Percentiles rank a stretch among this genome's conserved stretches.
These are phyloP conservation scores for Acanthopagrus latus DNA, from an alignment of 2,797 vertebrate genomes.

Conservation along the genomic window DNA sequence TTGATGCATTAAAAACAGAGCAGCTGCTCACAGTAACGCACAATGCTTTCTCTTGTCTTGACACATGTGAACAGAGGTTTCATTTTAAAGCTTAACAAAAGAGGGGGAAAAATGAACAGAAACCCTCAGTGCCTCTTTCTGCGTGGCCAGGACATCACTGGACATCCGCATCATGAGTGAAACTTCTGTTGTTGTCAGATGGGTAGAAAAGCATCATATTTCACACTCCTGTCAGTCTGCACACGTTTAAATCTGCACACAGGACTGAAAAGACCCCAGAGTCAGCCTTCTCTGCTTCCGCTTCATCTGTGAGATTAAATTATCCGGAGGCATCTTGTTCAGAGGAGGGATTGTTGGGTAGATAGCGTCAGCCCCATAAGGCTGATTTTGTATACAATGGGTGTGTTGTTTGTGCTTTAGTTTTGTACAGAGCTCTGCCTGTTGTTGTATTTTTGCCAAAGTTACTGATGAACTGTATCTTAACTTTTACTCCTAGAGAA, in stretches of 20 bases:
- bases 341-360: constrained; percentile 15
- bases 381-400: constrained; percentile 37
- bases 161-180: constrained; percentile 10
- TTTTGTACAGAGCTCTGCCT: constrained; percentile 61
- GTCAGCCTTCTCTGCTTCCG: neutral
- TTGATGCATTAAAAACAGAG: neutral
- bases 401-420: constrained; percentile 43
- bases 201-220: constrained; percentile 1
- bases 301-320: neutral
- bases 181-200: neutral
- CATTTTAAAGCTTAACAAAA: constrained; percentile 17
- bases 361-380: neutral
- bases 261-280: constrained; percentile 46
- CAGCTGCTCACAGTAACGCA: neutral
- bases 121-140: constrained; percentile 54
- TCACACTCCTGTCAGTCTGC: constrained; percentile 41
- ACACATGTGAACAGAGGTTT: constrained; percentile 14
- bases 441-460: constrained; percentile 71
- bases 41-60: constrained; percentile 26
- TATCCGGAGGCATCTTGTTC: neutral
- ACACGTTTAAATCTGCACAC: neutral
- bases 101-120: neutral
- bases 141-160: constrained; percentile 43
- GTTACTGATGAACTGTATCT: constrained; percentile 47
- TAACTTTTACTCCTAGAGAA: constrained; percentile 37